These are phyloP conservation scores for Corydoras sp. DNA, from an alignment of 2,113 vertebrate species.

Conservation along the genomic window DNA sequence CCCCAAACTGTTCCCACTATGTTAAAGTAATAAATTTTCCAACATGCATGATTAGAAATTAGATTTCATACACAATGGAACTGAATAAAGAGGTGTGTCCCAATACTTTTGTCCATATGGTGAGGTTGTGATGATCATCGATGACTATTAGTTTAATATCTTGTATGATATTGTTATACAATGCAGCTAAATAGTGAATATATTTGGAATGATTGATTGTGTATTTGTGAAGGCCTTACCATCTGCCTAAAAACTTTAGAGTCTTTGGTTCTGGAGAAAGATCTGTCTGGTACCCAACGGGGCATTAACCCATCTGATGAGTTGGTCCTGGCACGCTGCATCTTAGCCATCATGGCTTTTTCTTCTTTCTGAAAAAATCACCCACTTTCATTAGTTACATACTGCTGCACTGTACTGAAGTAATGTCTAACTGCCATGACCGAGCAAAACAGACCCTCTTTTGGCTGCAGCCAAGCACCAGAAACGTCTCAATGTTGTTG, in stretches of 20 bases:
- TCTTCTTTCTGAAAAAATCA: constrained; percentile 80
- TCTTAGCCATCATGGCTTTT: constrained; percentile 89
- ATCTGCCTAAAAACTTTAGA: constrained; percentile 95
- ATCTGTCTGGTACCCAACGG: constrained; percentile 86
- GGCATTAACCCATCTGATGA: constrained; percentile 83
- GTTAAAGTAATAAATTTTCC: no score
- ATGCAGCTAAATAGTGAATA: no score
- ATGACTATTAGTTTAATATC: no score
- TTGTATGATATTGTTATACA: no score
- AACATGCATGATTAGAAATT: no score
- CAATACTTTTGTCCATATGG: no score
- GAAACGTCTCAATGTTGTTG: constrained; percentile 91
- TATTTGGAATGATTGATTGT: no score
- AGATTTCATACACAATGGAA: no score
- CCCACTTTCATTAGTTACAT: constrained; percentile 3
- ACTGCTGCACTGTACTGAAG: neutral
- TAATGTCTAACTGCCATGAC: no score
- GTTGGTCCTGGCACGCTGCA: constrained; percentile 83
- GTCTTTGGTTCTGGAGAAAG: constrained; percentile 86
- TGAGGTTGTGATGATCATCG: no score
- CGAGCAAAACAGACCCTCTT: constrained; percentile 73
- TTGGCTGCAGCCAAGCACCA: constrained; percentile 91
- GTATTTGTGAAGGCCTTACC: constrained; percentile 66
- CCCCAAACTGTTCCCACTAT: no score
- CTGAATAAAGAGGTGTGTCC: no score